Evolutionary conservation across 1,140 invertebrate species (phyloP).

Genomic region (Cydia splendana): DNA sequence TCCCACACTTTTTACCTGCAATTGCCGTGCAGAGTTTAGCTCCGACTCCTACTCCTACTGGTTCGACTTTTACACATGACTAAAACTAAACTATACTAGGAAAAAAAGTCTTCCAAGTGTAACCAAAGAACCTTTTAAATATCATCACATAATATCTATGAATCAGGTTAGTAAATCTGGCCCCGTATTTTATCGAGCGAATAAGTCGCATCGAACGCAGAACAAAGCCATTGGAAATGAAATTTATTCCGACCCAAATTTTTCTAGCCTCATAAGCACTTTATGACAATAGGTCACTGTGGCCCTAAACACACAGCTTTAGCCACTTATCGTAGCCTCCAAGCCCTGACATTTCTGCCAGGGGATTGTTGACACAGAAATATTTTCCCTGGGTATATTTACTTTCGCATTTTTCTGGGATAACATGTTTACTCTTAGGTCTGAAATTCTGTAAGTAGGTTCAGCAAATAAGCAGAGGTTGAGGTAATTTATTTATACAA

Average conservation of each 20-base stretch:
- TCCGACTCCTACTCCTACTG: too few relatives aligned
- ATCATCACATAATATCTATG: not conserved
- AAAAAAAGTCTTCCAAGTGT: too few relatives aligned
- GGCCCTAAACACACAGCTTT: constrained; percentile 27
- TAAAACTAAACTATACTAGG: too few relatives aligned
- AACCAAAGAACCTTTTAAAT: too few relatives aligned
- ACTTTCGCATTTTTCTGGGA: constrained; percentile 18
- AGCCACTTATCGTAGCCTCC: constrained; percentile 24
- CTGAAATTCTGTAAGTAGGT: not conserved
- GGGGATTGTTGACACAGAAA: constrained; percentile 14
- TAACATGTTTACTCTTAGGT: not conserved
- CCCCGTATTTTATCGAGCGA: not conserved
- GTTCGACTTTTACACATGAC: too few relatives aligned
- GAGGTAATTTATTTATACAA: too few relatives aligned
- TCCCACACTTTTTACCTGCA: too few relatives aligned
- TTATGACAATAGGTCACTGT: constrained; percentile 23
- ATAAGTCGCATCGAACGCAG: constrained; percentile 8
- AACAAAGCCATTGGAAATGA: constrained; percentile 5
- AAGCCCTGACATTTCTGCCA: constrained; percentile 25
- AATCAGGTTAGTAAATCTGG: not conserved
- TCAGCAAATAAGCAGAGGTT: too few relatives aligned
- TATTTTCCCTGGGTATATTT: constrained; percentile 4
- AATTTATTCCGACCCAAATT: constrained; percentile 22
- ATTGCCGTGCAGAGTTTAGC: too few relatives aligned
- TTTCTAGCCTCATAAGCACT: constrained; percentile 31